These are phyloP conservation scores for Antitype chi DNA, from an alignment of 2,888 invertebrate genomes.

Conservation along the genomic window DNA sequence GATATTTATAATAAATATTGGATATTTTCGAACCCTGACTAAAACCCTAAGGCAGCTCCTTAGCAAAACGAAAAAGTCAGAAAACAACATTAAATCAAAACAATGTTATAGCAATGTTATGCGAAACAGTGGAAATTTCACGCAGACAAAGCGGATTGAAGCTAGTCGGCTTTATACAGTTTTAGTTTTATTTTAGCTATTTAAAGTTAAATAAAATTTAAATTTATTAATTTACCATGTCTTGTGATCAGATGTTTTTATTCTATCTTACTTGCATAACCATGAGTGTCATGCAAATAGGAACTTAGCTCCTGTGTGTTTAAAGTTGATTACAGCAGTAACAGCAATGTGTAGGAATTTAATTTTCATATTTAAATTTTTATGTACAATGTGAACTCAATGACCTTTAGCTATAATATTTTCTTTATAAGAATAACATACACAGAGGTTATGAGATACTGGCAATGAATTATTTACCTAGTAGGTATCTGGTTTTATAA, in stretches of 20 bases:
- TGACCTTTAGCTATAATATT: not conserved
- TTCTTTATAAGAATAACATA: not conserved
- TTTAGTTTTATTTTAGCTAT: too few species aligned
- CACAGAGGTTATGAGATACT: not conserved
- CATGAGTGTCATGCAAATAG: not conserved
- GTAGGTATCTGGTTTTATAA: not conserved
- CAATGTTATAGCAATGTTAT: too few species aligned
- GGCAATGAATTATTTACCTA: constrained; percentile 9
- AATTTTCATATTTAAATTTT: not conserved
- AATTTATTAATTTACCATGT: not conserved
- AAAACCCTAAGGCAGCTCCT: too few species aligned
- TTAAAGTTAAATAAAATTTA: not conserved
- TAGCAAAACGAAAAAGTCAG: too few species aligned
- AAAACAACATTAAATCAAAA: too few species aligned
- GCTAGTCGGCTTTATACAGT: too few species aligned
- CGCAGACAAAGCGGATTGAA: too few species aligned
- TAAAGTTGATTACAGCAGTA: not conserved
- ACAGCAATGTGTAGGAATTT: not conserved
- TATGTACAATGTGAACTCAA: not conserved
- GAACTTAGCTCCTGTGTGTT: not conserved
- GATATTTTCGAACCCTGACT: too few species aligned
- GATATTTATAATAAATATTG: too few species aligned
- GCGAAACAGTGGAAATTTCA: too few species aligned
- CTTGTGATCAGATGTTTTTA: not conserved
- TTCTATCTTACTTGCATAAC: not conserved